Percentiles rank a stretch among this genome's conserved stretches.
These are phyloP conservation scores for Aphis gossypii DNA, from an alignment of 1,140 invertebrate species.

Conservation along the genomic window DNA sequence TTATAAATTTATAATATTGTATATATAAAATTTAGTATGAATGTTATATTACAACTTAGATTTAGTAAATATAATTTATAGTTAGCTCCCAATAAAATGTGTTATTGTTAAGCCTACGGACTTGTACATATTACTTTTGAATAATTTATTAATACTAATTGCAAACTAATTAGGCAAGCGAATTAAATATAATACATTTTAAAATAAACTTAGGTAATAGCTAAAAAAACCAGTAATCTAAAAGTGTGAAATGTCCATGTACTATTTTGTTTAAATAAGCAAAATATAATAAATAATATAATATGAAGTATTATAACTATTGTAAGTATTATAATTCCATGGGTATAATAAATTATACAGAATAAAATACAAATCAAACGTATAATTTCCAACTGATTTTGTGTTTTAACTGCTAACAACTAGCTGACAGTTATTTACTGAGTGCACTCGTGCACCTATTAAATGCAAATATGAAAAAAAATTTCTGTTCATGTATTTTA, in stretches of 20 bases:
- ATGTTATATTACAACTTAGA: background rate
- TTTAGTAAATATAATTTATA: background rate
- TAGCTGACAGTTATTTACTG: background rate
- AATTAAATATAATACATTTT: background rate
- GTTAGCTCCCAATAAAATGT: background rate
- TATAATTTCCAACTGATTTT: background rate
- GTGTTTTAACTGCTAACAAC: background rate
- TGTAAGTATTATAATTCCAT: background rate
- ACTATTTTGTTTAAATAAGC: background rate
- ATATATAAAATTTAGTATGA: background rate
- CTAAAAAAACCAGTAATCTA: background rate
- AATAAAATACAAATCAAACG: background rate
- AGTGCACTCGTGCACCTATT: background rate
- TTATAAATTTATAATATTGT: background rate
- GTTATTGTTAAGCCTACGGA: background rate
- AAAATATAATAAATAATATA: background rate
- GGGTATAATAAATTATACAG: background rate
- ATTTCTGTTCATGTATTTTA: slow-evolving; percentile 7
- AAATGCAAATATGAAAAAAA: background rate
- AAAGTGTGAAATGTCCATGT: background rate
- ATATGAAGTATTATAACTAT: background rate
- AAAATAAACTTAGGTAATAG: background rate
- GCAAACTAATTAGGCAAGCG: background rate
- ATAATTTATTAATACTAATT: background rate
- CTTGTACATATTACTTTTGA: background rate